Evolutionary conservation across 2,797 vertebrate genomes (phyloP).

Genomic region (Balearica regulorum): DNA sequence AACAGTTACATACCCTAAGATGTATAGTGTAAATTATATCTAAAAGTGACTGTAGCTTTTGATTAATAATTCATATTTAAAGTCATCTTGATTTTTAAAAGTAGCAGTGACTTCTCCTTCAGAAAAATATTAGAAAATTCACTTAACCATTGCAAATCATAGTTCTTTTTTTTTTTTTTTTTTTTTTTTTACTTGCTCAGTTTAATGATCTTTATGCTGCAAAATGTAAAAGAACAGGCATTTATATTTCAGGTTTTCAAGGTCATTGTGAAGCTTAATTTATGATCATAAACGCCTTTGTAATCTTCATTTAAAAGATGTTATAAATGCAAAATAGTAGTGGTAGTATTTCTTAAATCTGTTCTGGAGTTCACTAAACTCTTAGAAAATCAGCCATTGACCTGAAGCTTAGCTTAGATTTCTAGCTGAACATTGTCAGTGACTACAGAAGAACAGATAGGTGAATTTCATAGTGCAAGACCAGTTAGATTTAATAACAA

Average conservation of each 20-base stretch:
- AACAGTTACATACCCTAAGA: constrained; percentile 1
- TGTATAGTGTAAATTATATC: constrained; percentile 7
- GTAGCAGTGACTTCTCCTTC: background rate
- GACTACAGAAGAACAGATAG: background rate
- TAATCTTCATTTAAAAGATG: background rate
- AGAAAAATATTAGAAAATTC: background rate
- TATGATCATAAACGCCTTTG: background rate
- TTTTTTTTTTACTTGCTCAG: background rate
- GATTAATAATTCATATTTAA: constrained; percentile 44
- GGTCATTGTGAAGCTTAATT: background rate
- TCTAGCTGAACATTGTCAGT: background rate
- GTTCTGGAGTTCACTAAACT: background rate
- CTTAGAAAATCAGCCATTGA: background rate
- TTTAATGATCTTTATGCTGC: background rate
- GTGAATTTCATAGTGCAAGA: background rate
- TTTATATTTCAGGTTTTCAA: constrained; percentile 3
- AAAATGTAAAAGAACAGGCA: background rate
- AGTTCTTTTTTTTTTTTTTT: no score
- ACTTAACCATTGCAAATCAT: background rate
- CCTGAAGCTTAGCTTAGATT: background rate
- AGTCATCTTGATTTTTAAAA: background rate
- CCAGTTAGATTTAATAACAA: background rate
- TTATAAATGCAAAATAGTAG: background rate
- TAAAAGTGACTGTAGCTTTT: constrained; percentile 9
- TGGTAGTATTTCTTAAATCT: background rate